Evolutionary conservation across 2,113 vertebrate species (phyloP), one percentile per base, ranked within the genome.

Genomic region (Muscicapa adusta): DNA sequence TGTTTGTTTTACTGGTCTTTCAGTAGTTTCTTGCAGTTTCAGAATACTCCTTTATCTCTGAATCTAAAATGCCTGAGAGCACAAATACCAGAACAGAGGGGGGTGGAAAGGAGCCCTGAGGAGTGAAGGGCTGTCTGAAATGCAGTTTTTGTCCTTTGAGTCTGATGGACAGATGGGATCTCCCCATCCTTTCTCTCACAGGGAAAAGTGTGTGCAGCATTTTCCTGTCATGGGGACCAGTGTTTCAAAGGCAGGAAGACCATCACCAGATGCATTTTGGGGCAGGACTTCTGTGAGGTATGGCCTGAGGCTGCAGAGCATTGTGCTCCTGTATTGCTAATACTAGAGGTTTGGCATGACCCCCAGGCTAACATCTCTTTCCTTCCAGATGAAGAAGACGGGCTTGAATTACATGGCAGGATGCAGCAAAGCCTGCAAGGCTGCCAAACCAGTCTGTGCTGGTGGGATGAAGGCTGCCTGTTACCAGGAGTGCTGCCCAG

Each of bases 241-340:
- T 99, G 98, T 94, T 99, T 98, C 96, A 97, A 78, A 93, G 14
- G 16, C 17, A 96, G 97, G 89, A 94, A 61, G 47, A 4, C 29
- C 10, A 3, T 60, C 50, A 34, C 45, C 0, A 5, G 89, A 62
- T 98, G 96, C 93, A 22, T 23, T 57, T 45, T 95, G 15, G 97
- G 96, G 36, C 91, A 97, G 6, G 84, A 96, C 42, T 98, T 98
- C 93, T 99, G 98, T 54, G 97, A 98, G 97, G 98, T 99, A 97
- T 26, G 42, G 78, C 63, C 54, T 77, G 45, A 28, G 42, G 45
- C 31, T 73, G 42, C 53, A 54, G 13, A 28, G 36, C 43, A 33
- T 2, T 56, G 22, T 23, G 0, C 13, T 76, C 50, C 74, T 67
- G 13, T 20, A 14, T 16, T 3, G 53, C 1, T 4, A 38, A 18